Conservation (phyloP, 2,888 invertebrate genomes). For the Cacoxenus indagator region DNA sequence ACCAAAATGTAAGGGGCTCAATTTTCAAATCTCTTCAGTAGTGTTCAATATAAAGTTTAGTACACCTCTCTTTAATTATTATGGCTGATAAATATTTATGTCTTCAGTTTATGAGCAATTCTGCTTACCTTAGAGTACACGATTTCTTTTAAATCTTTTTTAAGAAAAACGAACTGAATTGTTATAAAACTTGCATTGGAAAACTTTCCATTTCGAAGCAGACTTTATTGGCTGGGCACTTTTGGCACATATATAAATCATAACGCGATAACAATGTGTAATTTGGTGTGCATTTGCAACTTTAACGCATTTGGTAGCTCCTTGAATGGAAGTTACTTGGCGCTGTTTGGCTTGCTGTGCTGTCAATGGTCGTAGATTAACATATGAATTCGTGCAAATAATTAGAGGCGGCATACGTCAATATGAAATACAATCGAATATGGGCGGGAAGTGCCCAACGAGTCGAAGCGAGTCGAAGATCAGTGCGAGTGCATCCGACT, state of each 20-base stretch:
- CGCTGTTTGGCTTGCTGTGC: not conserved
- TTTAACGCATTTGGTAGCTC: constrained; percentile 39
- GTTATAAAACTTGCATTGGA: not conserved
- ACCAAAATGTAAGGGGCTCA: no score
- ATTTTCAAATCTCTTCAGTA: no score
- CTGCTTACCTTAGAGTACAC: no score
- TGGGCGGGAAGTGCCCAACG: constrained; percentile 29
- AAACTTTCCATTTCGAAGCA: constrained; percentile 3
- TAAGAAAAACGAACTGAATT: not conserved
- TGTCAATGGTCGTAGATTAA: not conserved
- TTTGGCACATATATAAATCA: not conserved
- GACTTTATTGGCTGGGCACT: not conserved
- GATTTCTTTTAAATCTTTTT: no score
- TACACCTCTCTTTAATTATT: no score
- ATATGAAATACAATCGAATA: constrained; percentile 30
- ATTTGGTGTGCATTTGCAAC: constrained; percentile 46
- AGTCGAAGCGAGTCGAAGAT: constrained; percentile 17
- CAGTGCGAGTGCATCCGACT: constrained; percentile 26
- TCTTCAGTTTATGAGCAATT: no score
- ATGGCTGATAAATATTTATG: no score
- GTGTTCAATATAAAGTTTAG: no score
- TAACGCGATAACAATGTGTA: constrained; percentile 50
- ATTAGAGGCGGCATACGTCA: constrained; percentile 44
- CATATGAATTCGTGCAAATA: constrained; percentile 54
- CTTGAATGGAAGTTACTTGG: constrained; percentile 44